Base-by-base conservation (phyloP, 2,888 invertebrate species). In the Ormyrus nitidulus region DNA sequence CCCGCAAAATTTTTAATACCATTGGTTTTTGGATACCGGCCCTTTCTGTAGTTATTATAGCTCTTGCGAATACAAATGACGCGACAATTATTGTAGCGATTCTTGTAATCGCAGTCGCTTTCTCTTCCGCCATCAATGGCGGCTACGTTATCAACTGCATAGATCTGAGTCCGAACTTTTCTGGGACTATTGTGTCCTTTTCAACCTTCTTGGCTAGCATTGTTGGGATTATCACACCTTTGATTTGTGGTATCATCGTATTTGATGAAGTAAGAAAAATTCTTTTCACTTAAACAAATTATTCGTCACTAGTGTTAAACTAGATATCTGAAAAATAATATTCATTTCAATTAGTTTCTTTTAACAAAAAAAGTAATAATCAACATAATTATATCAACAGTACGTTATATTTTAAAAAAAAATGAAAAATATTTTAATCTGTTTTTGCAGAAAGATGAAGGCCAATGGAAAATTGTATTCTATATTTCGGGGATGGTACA, bases 381-480 rank as follows among this genome's bases (percentile, higher is more conserved):
- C 19, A 19, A 19, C 0, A 19, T 19, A 19, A 19, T 19, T 19
- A 19, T 19, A 0, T 19, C 19, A 19, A 19, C 19, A 19, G 19
- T 19, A 19, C 19, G 19, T 19, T 19, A 19, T 19, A 19, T 19
- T 1, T 19, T 19, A 1, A 0, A 19, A 19, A 19, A 19, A 19
- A 19, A 0, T 1, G 1, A 19, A 19, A 1, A 19, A 19, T 19
- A 19, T 19, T 19, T 10, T 61, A 51, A 58, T 69, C 61, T 82
- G 70, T 74, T 79, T 81, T 91, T 91, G 0, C 90, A 94, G 94
- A 89, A 89, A 1, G 91, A 91, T 56, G 91, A 92, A 0, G 85
- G 88, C 0, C 92, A 93, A 80, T 95, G 94, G 94, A 89, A 92
- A 62, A 92, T 92, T 51, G 93, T 94, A 19, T 95, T 94, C 89